A percentile compares a stretch with the other conserved stretches of the same genome.
Evolutionary conservation across 2,888 invertebrate species (phyloP).

Genomic region (Thera obeliscata): DNA sequence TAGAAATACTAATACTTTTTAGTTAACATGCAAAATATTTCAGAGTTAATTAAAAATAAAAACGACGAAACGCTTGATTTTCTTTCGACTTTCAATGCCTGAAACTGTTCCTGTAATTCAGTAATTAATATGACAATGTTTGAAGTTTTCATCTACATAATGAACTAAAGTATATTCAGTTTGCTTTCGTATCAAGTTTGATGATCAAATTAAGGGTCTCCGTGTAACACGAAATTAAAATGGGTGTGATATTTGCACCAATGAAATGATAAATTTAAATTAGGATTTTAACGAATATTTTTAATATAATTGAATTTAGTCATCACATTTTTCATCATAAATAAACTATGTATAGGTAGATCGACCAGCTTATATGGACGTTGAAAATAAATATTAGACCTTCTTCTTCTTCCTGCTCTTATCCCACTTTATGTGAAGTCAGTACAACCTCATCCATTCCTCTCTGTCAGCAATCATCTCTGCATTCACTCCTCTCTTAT

Average conservation of each 20-base stretch:
- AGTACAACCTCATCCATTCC: too few species aligned
- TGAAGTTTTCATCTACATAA: slow-evolving; percentile 42
- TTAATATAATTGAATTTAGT: not conserved
- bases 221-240: slow-evolving; percentile 4
- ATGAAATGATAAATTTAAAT: not conserved
- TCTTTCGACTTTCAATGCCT: not conserved
- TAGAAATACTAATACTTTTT: too few species aligned
- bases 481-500: too few species aligned
- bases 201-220: slow-evolving; percentile 28
- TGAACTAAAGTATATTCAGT: slow-evolving; percentile 38
- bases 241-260: slow-evolving; percentile 5
- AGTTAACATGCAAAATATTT: too few species aligned
- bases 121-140: slow-evolving; percentile 46
- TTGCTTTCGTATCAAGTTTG: slow-evolving; percentile 30
- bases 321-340: too few species aligned
- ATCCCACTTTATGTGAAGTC: too few species aligned
- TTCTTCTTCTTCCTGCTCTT: too few species aligned
- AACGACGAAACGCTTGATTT: not conserved
- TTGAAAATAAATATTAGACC: too few species aligned
- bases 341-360: too few species aligned
- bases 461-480: too few species aligned
- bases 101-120: slow-evolving; percentile 35
- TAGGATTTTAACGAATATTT: not conserved
- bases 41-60: too few species aligned
- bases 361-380: too few species aligned